Conservation (phyloP, 1,140 invertebrate genomes). For the Helicorthomorpha holstii region DNA sequence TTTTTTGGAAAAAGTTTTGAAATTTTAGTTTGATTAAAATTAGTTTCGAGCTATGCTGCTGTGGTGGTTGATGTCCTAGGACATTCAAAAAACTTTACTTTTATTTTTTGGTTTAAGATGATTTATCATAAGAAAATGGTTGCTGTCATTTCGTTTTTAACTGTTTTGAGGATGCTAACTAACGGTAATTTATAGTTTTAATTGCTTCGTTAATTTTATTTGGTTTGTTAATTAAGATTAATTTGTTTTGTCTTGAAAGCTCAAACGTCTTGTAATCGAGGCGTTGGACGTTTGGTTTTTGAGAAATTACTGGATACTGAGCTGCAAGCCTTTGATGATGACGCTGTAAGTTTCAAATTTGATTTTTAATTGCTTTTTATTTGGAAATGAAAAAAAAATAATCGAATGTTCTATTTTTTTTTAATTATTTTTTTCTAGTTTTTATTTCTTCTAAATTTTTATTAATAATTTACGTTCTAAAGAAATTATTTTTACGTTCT, state of each 20-base stretch:
- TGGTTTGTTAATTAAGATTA: neutral
- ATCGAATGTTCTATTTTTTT: neutral
- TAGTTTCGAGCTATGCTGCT: too few species aligned
- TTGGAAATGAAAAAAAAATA: neutral
- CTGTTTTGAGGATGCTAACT: conserved; percentile 59
- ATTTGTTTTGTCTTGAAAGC: conserved; percentile 31
- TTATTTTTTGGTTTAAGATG: conserved; percentile 29
- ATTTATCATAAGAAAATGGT: conserved; percentile 47
- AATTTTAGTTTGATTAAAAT: too few species aligned
- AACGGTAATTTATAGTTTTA: conserved; percentile 40
- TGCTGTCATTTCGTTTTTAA: conserved; percentile 64
- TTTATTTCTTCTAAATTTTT: neutral
- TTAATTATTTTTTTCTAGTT: neutral
- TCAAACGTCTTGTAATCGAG: conserved; percentile 78
- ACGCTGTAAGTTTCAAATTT: conserved; percentile 43
- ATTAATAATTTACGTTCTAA: neutral
- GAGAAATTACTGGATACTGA: conserved; percentile 74
- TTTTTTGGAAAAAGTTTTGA: too few species aligned
- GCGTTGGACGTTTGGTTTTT: conserved; percentile 65
- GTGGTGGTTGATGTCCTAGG: too few species aligned
- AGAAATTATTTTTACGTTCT: neutral
- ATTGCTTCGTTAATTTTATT: neutral
- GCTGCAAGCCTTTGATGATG: conserved; percentile 69
- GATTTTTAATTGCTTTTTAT: neutral
- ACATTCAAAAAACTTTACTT: too few species aligned